Conservation (phyloP, 2,888 invertebrate genomes). For the Tipula confusa region DNA sequence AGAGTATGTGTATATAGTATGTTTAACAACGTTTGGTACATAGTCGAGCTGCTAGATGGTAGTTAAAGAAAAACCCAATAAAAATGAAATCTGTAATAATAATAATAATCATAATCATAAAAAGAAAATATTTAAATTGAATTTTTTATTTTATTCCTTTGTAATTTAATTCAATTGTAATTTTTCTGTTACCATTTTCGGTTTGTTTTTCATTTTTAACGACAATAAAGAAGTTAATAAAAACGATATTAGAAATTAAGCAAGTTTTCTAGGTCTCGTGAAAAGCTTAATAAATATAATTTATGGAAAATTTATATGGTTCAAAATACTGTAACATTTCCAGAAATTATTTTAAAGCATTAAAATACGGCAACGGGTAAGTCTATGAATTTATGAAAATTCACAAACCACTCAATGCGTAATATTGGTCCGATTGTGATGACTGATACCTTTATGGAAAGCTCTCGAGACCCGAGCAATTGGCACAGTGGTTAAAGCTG, state of each 20-base stretch:
- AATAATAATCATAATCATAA: slow-evolving; percentile 25
- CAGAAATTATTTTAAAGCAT: too few species aligned
- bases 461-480: too few species aligned
- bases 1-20: background rate
- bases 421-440: too few species aligned
- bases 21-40: background rate
- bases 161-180: slow-evolving; percentile 12
- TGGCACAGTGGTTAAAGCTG: too few species aligned
- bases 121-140: slow-evolving; percentile 25
- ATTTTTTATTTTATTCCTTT: background rate
- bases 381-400: too few species aligned
- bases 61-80: background rate
- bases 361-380: too few species aligned
- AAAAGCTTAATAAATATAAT: background rate
- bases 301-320: background rate
- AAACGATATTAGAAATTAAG: background rate
- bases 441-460: too few species aligned
- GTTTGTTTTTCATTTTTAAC: background rate
- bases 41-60: background rate
- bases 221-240: background rate
- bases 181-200: too few species aligned
- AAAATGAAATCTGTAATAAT: slow-evolving; percentile 5
- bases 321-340: too few species aligned
- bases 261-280: background rate
- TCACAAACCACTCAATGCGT: too few species aligned